Evolutionary conservation across 1,140 invertebrate species (phyloP).

Genomic region (Panulirus ornatus): DNA sequence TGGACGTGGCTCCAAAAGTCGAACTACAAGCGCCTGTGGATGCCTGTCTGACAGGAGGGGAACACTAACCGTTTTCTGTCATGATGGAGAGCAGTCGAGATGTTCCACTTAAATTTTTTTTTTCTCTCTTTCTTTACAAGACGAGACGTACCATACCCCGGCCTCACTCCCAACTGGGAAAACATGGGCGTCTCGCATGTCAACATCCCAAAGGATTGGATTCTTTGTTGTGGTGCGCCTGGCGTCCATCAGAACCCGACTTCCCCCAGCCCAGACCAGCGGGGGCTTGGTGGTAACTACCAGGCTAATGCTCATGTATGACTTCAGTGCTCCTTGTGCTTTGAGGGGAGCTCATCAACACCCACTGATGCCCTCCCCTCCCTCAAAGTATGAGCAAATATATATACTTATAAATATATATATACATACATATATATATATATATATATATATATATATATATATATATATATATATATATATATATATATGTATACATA

Average conservation of each 20-base stretch:
- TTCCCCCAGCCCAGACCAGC: neutral
- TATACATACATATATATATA: no score
- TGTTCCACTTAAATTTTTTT: no score
- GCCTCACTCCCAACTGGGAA: constrained; percentile 23
- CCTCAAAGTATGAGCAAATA: no score
- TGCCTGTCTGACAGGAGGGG: neutral
- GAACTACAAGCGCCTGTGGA: constrained; percentile 17
- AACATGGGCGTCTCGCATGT: constrained; percentile 48
- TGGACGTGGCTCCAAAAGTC: neutral
- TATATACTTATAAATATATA: no score
- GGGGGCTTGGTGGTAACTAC: no score
- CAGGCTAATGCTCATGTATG: neutral
- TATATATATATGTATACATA: no score
- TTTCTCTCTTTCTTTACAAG: neutral
- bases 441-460: no score
- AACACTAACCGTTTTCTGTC: neutral
- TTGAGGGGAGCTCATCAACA: neutral
- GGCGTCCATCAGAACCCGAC: constrained; percentile 13
- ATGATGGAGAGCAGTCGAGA: no score
- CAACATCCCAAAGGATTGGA: constrained; percentile 39
- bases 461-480: no score
- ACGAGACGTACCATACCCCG: neutral
- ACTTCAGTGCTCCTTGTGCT: neutral
- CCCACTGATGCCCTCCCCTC: no score
- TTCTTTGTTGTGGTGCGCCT: constrained; percentile 26